These are phyloP conservation scores for Umimayanthus chanpuru DNA, from an alignment of 92 coral and sea anemone genomes.

Conservation along the genomic window DNA sequence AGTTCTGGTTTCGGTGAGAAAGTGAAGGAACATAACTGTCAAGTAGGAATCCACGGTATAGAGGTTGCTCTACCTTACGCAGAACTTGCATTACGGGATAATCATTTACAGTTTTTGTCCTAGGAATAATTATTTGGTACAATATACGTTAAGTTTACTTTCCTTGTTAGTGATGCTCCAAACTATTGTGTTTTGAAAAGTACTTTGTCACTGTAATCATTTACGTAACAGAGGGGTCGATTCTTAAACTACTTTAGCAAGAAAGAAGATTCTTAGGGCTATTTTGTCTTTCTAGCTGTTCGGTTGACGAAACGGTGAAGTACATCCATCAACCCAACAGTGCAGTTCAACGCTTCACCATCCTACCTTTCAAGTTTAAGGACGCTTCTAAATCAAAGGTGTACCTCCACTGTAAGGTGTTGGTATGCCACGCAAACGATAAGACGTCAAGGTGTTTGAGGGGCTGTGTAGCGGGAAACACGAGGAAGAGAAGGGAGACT, in stretches of 20 bases:
- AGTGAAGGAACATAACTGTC: background rate
- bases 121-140: too few relatives aligned
- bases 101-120: background rate
- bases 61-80: background rate
- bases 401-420: slow-evolving; percentile 79
- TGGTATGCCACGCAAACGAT: slow-evolving; percentile 79
- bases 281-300: slow-evolving; percentile 49
- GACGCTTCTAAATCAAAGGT: slow-evolving; percentile 51
- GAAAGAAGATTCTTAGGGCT: background rate
- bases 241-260: background rate
- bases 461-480: slow-evolving; percentile 57
- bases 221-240: background rate
- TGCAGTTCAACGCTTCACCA: slow-evolving; percentile 69
- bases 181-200: background rate
- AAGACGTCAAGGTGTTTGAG: slow-evolving; percentile 65
- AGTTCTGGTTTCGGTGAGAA: background rate
- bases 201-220: background rate
- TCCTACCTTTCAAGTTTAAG: slow-evolving; percentile 70
- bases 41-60: background rate
- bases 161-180: background rate
- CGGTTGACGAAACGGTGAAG: slow-evolving; percentile 62
- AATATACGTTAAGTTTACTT: background rate
- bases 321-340: slow-evolving; percentile 56
- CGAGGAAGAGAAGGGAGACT: slow-evolving; percentile 43
- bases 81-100: background rate